Evolutionary conservation across 2,797 vertebrate genomes (phyloP).

Genomic region (Sebastes alutus): DNA sequence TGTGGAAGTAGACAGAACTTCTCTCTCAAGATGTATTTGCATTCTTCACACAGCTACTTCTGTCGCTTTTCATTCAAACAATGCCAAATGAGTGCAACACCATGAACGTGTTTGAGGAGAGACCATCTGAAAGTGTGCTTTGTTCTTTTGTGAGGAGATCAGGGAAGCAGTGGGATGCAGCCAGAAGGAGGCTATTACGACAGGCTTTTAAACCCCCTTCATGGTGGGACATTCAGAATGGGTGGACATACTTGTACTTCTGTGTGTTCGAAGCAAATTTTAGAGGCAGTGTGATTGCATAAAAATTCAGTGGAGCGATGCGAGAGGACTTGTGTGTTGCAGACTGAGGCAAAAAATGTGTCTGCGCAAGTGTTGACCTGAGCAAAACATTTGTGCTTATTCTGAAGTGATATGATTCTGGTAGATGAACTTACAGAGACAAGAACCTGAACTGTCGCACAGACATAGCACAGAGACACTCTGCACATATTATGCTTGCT

Average conservation of each 20-base stretch:
- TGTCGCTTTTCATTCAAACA: not conserved
- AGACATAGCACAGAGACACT: no score
- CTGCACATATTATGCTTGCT: fast-evolving
- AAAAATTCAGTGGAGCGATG: not conserved
- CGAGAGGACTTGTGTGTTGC: not conserved
- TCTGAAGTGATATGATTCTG: no score
- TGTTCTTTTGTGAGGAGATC: not conserved
- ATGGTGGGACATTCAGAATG: not conserved
- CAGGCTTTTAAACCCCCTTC: not conserved
- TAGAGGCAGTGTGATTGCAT: not conserved
- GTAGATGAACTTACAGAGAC: no score
- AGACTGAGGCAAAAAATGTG: not conserved
- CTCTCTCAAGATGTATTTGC: not conserved
- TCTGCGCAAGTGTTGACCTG: no score
- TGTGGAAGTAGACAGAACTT: not conserved
- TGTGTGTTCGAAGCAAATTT: not conserved
- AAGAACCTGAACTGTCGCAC: no score
- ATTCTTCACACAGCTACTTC: not conserved
- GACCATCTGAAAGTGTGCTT: not conserved
- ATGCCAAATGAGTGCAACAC: not conserved
- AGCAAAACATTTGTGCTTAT: no score
- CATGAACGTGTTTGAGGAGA: not conserved
- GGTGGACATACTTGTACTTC: not conserved
- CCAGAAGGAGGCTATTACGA: not conserved
- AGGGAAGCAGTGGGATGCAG: not conserved